These are phyloP conservation scores for Toxotes chatareus DNA, from an alignment of 2,113 vertebrate genomes.

Conservation along the genomic window DNA sequence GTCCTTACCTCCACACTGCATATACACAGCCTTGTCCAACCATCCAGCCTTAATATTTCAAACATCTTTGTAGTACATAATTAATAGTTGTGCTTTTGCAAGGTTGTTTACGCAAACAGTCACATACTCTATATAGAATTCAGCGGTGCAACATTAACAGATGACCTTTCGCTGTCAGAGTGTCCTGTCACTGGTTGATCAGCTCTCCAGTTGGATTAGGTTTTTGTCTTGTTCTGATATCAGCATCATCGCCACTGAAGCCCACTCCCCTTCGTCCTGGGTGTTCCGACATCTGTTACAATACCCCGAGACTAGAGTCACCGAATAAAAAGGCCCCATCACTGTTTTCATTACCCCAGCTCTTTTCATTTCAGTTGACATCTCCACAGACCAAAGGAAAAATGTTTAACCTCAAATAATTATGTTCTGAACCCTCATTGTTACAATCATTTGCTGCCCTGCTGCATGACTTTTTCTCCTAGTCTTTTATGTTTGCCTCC, in stretches of 20 bases:
- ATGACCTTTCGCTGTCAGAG: constrained; percentile 50
- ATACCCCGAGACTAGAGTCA: constrained; percentile 23
- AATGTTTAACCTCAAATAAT: constrained; percentile 83
- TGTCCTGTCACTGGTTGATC: constrained; percentile 43
- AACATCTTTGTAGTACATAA: constrained; percentile 1
- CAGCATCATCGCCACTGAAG: constrained; percentile 23
- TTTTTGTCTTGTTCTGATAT: constrained; percentile 69
- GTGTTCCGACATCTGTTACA: constrained; percentile 55
- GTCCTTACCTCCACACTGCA: neutral
- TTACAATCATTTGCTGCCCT: constrained; percentile 60
- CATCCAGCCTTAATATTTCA: neutral
- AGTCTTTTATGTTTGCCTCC: constrained; percentile 50
- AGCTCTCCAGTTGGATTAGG: constrained; percentile 57
- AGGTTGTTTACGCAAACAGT: constrained; percentile 20
- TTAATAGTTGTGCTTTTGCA: constrained; percentile 21
- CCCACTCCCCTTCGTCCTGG: constrained; percentile 33
- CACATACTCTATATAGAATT: constrained; percentile 32
- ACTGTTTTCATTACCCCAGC: constrained; percentile 56
- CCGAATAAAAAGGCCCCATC: constrained; percentile 35
- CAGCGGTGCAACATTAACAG: constrained; percentile 18
- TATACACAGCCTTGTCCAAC: neutral
- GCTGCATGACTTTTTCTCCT: constrained; percentile 46
- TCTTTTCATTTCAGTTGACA: constrained; percentile 72
- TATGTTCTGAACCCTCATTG: constrained; percentile 75
- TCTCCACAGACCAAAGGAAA: constrained; percentile 63